Evolutionary conservation across 2,113 vertebrate genomes (phyloP).

Genomic region (Ahaetulla prasina): DNA sequence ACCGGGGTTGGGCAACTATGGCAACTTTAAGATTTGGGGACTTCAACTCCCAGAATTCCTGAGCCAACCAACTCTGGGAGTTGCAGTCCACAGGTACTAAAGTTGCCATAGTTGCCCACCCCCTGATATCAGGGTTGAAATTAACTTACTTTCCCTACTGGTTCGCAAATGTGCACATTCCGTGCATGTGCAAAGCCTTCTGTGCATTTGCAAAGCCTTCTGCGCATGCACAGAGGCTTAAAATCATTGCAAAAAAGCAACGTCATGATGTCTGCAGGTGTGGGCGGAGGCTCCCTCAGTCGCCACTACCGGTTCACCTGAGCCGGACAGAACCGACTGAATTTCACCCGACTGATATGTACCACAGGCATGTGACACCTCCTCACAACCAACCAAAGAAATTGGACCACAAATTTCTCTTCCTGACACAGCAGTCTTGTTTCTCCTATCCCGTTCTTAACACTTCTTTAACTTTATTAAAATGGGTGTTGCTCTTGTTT

Average conservation of each 20-base stretch:
- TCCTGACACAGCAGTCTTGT: constrained; percentile 38
- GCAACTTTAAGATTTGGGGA: not conserved
- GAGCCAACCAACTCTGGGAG: not conserved
- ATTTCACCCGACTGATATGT: constrained; percentile 36
- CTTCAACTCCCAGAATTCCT: not conserved
- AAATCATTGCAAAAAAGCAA: too few species aligned
- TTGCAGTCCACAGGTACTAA: not conserved
- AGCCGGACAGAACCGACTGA: too few species aligned
- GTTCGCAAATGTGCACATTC: too few species aligned
- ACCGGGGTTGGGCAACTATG: not conserved
- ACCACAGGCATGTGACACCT: constrained; percentile 53
- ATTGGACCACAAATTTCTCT: constrained; percentile 51
- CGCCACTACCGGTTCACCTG: too few species aligned
- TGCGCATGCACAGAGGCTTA: too few species aligned
- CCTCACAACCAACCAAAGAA: constrained; percentile 13
- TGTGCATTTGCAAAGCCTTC: too few species aligned
- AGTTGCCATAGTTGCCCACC: not conserved
- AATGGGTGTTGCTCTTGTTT: constrained; percentile 1
- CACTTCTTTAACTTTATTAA: constrained; percentile 36
- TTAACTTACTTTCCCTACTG: too few species aligned
- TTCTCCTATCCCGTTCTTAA: not conserved
- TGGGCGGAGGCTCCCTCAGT: not conserved
- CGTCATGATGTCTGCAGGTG: not conserved
- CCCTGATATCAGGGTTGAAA: not conserved
- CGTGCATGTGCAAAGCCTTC: too few species aligned